Base-by-base conservation (phyloP, 2,797 vertebrate genomes). In the Momotus momota region DNA sequence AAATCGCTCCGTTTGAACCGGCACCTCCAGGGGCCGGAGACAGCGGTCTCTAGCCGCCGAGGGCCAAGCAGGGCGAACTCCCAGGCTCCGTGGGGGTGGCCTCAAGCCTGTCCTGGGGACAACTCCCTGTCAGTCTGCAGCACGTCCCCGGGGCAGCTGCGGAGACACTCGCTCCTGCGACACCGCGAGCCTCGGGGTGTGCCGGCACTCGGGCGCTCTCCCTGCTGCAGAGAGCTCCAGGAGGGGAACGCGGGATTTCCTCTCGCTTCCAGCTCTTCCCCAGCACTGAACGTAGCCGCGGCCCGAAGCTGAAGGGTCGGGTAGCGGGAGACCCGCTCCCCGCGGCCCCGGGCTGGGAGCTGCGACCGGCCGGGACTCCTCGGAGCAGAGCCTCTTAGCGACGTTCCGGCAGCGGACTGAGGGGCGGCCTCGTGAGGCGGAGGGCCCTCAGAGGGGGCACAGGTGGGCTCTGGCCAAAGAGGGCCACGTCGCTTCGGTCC, bases 371-470 rank as follows among this genome's bases (percentile, higher is more conserved):
- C 10, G 10, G 21, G 29, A 18, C 19, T 21, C 12, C 12, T 26
- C 6, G 45, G 19, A 10, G 26, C 11, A 14, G 35, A 51, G 12
- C 52, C 29, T 54, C 29, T 31, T 17, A 6, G 43, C 17, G 58
- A n/a, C 14, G 25, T 23, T 31, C 22, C 33, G 25, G 15, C 8
- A 14, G 22, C 12, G 6, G 17, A 20, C 6, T 31, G 38, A 20
- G 29, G 27, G 22, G 45, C 11, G 3, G 18, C 20, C 35, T 3
- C 9, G n/a, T 9, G 43, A 26, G 65, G 15, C 26, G 15, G 62
- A 33, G 46, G 2, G 11, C 12, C 9, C 9, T 38, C 25, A 8
- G 15, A 23, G 17, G 6, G 11, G 4, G 2, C 2, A 7, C 22
- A 31, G 33, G 33, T 25, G 48, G 43, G 33, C 38, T 75, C 17